A percentile compares a stretch with the other conserved stretches of the same genome.
Evolutionary conservation across 2,113 vertebrate species (phyloP).

Genomic region (Protomyctophum bolini): DNA sequence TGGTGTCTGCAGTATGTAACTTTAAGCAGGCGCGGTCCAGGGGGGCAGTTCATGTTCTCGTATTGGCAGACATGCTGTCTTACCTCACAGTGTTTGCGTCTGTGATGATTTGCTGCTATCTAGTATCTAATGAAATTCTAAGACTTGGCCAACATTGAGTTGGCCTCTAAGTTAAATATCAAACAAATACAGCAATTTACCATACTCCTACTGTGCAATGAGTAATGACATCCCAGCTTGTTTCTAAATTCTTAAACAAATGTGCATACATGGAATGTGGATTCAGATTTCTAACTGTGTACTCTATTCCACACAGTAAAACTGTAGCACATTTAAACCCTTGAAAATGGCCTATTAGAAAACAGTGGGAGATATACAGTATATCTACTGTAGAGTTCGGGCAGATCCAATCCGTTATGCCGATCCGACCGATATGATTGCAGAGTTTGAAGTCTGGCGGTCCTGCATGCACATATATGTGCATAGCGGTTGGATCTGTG

Average conservation of each 20-base stretch:
- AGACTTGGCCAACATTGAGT: not conserved
- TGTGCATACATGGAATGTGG: not conserved
- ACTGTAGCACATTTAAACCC: not conserved
- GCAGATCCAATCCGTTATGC: too few species aligned
- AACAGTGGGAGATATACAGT: too few species aligned
- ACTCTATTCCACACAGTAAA: not conserved
- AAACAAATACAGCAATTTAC: conserved; percentile 3
- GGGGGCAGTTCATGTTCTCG: not conserved
- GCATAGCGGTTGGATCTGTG: too few species aligned
- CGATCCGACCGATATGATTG: too few species aligned
- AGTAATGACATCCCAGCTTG: not conserved
- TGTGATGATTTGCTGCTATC: conserved; percentile 24
- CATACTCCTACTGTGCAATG: not conserved
- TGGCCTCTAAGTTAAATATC: not conserved
- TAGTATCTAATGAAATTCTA: not conserved
- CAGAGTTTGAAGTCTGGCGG: too few species aligned
- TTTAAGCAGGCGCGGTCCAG: not conserved
- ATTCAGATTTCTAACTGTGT: too few species aligned
- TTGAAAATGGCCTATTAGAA: too few species aligned
- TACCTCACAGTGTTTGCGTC: conserved; percentile 9
- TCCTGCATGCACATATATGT: too few species aligned
- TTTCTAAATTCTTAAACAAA: not conserved
- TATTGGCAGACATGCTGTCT: not conserved
- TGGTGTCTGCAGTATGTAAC: too few species aligned
- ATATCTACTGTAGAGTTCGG: too few species aligned